Evolutionary conservation across 2,888 invertebrate genomes (phyloP).

Genomic region (Allacma fusca): DNA sequence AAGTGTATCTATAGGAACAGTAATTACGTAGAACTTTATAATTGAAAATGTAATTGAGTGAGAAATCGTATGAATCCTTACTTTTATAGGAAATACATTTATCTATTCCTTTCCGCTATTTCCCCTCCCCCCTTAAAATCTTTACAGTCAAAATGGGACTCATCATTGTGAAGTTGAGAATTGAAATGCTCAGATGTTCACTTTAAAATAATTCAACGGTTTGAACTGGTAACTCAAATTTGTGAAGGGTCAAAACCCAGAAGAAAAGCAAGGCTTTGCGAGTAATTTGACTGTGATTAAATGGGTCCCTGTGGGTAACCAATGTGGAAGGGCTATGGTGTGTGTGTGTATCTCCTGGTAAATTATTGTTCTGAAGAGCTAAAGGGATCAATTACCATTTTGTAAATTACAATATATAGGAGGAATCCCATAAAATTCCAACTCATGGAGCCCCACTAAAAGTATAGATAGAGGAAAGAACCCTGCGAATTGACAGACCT

Average conservation of each 20-base stretch:
- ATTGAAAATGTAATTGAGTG: too few relatives aligned
- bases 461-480: too few relatives aligned
- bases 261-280: neutral
- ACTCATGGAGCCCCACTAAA: too few relatives aligned
- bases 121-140: too few relatives aligned
- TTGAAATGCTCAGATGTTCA: neutral
- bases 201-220: neutral
- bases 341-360: neutral
- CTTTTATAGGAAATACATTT: too few relatives aligned
- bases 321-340: slow-evolving; percentile 32
- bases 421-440: slow-evolving; percentile 11
- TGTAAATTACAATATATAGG: slow-evolving; percentile 22
- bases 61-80: too few relatives aligned
- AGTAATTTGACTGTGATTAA: slow-evolving; percentile 16
- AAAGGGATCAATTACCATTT: slow-evolving; percentile 36
- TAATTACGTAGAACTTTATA: too few relatives aligned
- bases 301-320: slow-evolving; percentile 40
- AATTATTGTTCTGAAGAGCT: slow-evolving; percentile 24
- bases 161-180: neutral
- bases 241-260: slow-evolving; percentile 9
- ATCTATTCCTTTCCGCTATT: too few relatives aligned
- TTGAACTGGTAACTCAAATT: slow-evolving; percentile 1
- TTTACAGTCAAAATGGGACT: too few relatives aligned
- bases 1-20: too few relatives aligned
- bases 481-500: neutral